phyloP scores from a whole-genome alignment of 2,888 invertebrate species.

The Aplocera efformata region DNA sequence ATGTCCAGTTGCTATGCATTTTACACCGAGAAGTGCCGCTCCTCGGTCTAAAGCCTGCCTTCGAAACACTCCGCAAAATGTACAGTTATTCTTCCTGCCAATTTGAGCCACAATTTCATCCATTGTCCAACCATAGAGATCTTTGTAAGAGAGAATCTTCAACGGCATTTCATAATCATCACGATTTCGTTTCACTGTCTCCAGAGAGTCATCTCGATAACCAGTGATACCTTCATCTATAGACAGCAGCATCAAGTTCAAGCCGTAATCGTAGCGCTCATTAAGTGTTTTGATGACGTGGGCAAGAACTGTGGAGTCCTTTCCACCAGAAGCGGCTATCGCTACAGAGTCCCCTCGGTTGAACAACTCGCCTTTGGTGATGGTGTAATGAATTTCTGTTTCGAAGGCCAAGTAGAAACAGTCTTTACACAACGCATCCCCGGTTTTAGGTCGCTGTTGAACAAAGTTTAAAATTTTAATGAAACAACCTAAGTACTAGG shows the following conservation, averaged over 20 bases:
- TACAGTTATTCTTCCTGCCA: slow-evolving; percentile 96
- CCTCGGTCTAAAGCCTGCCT: slow-evolving; percentile 98
- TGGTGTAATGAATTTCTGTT: slow-evolving; percentile 96
- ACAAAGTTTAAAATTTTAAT: slow-evolving; percentile 32
- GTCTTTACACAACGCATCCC: slow-evolving; percentile 94
- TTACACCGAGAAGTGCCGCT: slow-evolving; percentile 91
- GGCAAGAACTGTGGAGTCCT: slow-evolving; percentile 98
- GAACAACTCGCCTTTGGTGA: slow-evolving; percentile 89
- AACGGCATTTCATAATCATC: slow-evolving; percentile 96
- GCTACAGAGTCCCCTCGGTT: slow-evolving; percentile 92
- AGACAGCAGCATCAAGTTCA: slow-evolving; percentile 94
- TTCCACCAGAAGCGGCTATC: slow-evolving; percentile 95
- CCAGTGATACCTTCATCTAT: slow-evolving; percentile 99
- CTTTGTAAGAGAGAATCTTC: slow-evolving; percentile 97
- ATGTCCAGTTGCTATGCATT: slow-evolving; percentile 97
- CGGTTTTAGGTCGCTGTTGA: slow-evolving; percentile 91
- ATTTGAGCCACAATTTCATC: slow-evolving; percentile 96
- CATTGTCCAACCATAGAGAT: slow-evolving; percentile 99
- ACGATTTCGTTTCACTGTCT: slow-evolving; percentile 97
- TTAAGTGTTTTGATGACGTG: slow-evolving; percentile 95
- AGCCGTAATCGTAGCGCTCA: slow-evolving; percentile 92
- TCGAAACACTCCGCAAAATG: slow-evolving; percentile 97
- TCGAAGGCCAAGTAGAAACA: slow-evolving; percentile 97
- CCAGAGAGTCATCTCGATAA: slow-evolving; percentile 96
- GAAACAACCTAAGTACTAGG: too few relatives aligned